These are phyloP conservation scores for Lytechinus pictus DNA, from an alignment of 35 echinoderm and acorn worm genomes.

Conservation along the genomic window DNA sequence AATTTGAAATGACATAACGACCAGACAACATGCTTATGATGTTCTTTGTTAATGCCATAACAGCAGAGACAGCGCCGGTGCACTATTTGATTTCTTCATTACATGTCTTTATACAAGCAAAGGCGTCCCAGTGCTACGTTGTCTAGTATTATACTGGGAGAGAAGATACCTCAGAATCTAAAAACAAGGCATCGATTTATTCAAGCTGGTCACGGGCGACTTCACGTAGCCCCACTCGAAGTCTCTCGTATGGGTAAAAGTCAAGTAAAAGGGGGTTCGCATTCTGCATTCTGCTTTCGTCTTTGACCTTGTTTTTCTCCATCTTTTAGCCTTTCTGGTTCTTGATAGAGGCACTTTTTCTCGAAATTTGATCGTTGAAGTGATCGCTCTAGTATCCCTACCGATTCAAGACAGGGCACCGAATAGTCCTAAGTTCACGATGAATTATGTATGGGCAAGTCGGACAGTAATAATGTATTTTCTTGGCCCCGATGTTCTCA, in stretches of 20 bases:
- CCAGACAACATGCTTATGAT: background rate
- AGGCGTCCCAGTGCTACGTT: background rate
- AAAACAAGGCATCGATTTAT: conserved; percentile 33
- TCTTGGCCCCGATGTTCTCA: background rate
- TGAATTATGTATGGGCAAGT: conserved; percentile 39
- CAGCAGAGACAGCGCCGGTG: background rate
- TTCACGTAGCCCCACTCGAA: conserved; percentile 35
- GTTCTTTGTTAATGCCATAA: background rate
- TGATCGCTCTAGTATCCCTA: conserved; percentile 1
- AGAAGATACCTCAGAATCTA: background rate
- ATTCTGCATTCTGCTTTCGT: background rate
- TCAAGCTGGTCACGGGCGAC: conserved; percentile 41
- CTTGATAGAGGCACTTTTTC: conserved; percentile 23
- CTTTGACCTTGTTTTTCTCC: background rate
- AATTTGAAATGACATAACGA: background rate
- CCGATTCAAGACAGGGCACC: background rate
- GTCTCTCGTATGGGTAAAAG: conserved; percentile 10
- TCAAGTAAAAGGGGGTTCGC: conserved; percentile 15
- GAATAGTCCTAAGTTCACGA: conserved; percentile 17
- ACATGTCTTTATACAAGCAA: background rate
- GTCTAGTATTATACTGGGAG: background rate
- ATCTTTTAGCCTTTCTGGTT: conserved; percentile 32
- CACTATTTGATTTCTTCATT: background rate
- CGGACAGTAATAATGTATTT: conserved; percentile 11
- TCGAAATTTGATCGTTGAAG: conserved; percentile 33